These are phyloP conservation scores for Zenarchopterus dispar DNA, from an alignment of 2,797 vertebrate genomes.

Conservation along the genomic window DNA sequence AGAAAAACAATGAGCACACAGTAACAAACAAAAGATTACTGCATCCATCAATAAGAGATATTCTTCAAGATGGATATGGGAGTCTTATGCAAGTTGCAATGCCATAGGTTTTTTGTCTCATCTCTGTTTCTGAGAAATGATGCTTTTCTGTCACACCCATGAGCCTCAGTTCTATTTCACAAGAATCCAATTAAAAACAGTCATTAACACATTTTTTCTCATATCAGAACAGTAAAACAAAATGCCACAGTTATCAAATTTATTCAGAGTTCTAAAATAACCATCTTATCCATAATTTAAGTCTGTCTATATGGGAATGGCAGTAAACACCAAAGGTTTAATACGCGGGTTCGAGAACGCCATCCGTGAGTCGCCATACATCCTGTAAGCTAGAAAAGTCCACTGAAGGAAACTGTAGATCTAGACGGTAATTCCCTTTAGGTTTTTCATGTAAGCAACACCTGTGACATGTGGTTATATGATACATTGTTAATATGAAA, in stretches of 20 bases:
- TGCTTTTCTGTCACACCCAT: background rate
- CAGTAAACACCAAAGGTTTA: background rate
- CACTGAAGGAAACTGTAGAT: background rate
- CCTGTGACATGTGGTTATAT: background rate
- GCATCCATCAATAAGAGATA: background rate
- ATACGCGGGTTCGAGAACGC: background rate
- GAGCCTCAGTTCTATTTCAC: no score
- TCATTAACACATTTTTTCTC: no score
- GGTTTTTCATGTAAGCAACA: background rate
- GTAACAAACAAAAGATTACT: background rate
- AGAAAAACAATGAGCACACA: background rate
- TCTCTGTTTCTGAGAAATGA: background rate
- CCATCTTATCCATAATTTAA: background rate
- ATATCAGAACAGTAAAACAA: background rate
- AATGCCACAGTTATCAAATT: background rate
- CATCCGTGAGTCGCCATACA: background rate
- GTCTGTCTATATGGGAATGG: no score
- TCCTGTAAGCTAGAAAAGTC: background rate
- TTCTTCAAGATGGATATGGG: background rate
- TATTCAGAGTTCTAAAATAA: background rate
- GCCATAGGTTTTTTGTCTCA: no score
- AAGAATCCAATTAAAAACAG: no score
- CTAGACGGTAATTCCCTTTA: background rate
- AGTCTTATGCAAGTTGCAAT: background rate
- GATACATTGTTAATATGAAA: conserved; percentile 4